phyloP scores from a whole-genome alignment of 2,797 vertebrate genomes.

The Pseudocheirus occidentalis region DNA sequence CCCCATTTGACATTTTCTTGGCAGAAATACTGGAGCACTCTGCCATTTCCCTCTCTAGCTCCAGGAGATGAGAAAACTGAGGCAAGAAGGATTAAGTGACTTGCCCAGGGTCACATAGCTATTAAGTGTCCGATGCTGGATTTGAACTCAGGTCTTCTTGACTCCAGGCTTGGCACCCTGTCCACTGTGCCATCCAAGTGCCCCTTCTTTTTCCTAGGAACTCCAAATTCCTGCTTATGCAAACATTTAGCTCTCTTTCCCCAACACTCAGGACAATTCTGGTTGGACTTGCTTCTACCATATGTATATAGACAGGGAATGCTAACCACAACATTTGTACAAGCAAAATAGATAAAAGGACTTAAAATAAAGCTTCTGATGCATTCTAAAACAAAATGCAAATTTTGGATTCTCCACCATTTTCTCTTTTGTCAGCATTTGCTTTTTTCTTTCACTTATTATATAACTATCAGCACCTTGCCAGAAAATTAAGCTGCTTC shows the following conservation, averaged over 20 bases:
- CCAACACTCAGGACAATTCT: neutral
- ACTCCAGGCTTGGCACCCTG: neutral
- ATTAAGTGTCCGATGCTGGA: neutral
- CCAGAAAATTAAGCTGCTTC: neutral
- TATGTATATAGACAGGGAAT: neutral
- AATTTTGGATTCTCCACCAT: neutral
- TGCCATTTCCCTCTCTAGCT: neutral
- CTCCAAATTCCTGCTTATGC: neutral
- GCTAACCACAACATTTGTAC: neutral
- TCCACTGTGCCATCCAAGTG: neutral
- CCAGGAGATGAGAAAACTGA: neutral
- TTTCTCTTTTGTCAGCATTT: neutral
- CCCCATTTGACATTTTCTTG: neutral
- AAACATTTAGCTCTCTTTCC: neutral
- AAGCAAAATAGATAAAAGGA: neutral
- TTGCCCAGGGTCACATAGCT: neutral
- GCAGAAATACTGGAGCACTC: neutral
- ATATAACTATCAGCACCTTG: neutral
- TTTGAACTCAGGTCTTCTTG: neutral
- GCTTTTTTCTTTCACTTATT: neutral
- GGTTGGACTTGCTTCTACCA: neutral
- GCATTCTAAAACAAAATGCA: neutral
- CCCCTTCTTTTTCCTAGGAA: neutral
- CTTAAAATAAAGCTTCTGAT: neutral
- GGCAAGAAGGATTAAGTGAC: neutral